Percentiles rank a stretch among this genome's conserved stretches.
Conservation (phyloP, 92 coral and sea anemone species). For the Scolanthus callimorphus region DNA sequence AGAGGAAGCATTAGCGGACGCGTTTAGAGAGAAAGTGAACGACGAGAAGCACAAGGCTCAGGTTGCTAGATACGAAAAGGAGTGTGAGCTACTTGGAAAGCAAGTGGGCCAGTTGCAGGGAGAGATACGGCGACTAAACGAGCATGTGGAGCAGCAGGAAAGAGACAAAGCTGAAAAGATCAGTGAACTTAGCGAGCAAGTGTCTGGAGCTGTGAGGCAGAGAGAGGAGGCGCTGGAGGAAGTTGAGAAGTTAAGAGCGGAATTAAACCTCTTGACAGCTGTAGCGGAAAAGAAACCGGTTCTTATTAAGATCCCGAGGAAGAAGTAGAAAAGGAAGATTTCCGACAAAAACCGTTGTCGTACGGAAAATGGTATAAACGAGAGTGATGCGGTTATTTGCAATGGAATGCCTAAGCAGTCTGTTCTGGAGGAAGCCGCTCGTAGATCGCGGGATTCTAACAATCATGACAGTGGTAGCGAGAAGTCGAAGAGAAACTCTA, state of each 20-base stretch:
- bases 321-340: neutral
- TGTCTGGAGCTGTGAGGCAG: conserved; percentile 65
- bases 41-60: neutral
- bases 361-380: neutral
- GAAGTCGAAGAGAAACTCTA: neutral
- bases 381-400: neutral
- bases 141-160: neutral
- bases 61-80: neutral
- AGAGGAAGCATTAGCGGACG: neutral
- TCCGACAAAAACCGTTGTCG: neutral
- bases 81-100: neutral
- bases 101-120: neutral
- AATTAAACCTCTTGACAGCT: neutral
- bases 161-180: neutral
- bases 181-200: conserved; percentile 43
- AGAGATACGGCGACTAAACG: neutral
- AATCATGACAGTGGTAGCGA: neutral
- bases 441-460: too few species aligned
- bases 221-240: conserved; percentile 23
- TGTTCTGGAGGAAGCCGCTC: neutral
- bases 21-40: too few species aligned
- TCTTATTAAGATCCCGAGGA: too few species aligned
- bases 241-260: neutral
- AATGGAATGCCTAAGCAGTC: too few species aligned
- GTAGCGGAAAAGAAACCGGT: neutral